Evolutionary conservation across 2,113 vertebrate genomes (phyloP).

Genomic region (Sorex fumeus): DNA sequence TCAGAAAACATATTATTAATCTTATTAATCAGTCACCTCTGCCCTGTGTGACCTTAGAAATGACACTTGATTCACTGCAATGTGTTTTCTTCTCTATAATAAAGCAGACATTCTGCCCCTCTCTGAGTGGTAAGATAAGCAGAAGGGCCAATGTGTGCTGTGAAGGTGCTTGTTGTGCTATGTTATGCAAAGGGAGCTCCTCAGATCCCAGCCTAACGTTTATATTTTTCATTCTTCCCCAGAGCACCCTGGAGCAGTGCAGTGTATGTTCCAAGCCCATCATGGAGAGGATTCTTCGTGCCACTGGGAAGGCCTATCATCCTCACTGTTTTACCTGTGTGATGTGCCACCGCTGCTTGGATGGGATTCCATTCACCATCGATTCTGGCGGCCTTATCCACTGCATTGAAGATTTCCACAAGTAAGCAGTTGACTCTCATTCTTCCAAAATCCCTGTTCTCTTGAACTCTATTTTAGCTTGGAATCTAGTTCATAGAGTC

Average conservation of each 20-base stretch:
- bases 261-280: slow-evolving; percentile 97
- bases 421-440: slow-evolving; percentile 87
- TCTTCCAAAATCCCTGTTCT: neutral
- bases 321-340: slow-evolving; percentile 99
- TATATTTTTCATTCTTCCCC: slow-evolving; percentile 72
- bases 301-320: slow-evolving; percentile 98
- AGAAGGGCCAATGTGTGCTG: neutral
- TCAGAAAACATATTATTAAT: neutral
- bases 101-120: neutral
- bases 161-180: neutral
- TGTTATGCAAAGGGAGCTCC: neutral
- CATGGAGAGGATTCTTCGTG: slow-evolving; percentile 98
- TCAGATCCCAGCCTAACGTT: neutral
- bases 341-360: slow-evolving; percentile 97
- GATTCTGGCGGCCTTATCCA: slow-evolving; percentile 97
- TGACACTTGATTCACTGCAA: neutral
- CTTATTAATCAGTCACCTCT: neutral
- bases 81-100: neutral
- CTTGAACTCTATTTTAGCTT: neutral
- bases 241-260: slow-evolving; percentile 98
- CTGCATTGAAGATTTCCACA: slow-evolving; percentile 99
- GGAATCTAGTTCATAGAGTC: neutral
- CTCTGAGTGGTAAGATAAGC: neutral
- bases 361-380: slow-evolving; percentile 98
- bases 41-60: neutral